These are phyloP conservation scores for Eulemur mongoz DNA, from an alignment of 2,797 vertebrate species.

Conservation along the genomic window DNA sequence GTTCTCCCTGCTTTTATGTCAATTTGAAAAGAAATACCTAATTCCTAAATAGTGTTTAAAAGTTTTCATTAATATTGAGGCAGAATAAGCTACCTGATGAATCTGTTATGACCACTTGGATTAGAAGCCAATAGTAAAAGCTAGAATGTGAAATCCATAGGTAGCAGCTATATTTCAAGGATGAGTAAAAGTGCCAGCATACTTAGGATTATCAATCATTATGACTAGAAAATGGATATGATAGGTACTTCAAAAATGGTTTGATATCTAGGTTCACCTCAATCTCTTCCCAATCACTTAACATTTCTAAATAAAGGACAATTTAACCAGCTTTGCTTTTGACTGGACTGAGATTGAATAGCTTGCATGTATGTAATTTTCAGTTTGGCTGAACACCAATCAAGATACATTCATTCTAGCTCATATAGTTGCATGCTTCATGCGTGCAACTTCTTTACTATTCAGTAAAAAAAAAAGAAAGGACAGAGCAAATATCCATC, in stretches of 20 bases:
- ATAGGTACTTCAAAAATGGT: slow-evolving; percentile 25
- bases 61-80: slow-evolving; percentile 38
- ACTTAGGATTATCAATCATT: slow-evolving; percentile 23
- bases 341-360: slow-evolving; percentile 38
- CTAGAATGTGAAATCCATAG: slow-evolving; percentile 22
- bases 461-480: slow-evolving; percentile 28
- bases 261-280: slow-evolving; percentile 45
- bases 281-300: slow-evolving; percentile 5
- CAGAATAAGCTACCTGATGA: not conserved
- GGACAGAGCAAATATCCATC: not conserved
- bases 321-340: slow-evolving; percentile 55
- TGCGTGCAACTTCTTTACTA: slow-evolving; percentile 34
- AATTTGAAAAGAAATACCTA: not conserved
- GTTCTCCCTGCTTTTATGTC: not conserved
- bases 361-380: slow-evolving; percentile 39
- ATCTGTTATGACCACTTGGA: not conserved
- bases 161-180: slow-evolving; percentile 23
- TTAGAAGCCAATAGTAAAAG: not conserved
- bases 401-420: slow-evolving; percentile 25
- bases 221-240: slow-evolving; percentile 30
- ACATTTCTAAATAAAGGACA: slow-evolving; percentile 15
- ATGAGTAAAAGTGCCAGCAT: slow-evolving; percentile 14
- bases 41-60: not conserved
- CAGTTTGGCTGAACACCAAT: slow-evolving; percentile 42
- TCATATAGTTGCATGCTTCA: not conserved